Evolutionary conservation across 1,140 invertebrate genomes (phyloP), one percentile per base, ranked within the genome.

Genomic region (Steinernema khuongi): DNA sequence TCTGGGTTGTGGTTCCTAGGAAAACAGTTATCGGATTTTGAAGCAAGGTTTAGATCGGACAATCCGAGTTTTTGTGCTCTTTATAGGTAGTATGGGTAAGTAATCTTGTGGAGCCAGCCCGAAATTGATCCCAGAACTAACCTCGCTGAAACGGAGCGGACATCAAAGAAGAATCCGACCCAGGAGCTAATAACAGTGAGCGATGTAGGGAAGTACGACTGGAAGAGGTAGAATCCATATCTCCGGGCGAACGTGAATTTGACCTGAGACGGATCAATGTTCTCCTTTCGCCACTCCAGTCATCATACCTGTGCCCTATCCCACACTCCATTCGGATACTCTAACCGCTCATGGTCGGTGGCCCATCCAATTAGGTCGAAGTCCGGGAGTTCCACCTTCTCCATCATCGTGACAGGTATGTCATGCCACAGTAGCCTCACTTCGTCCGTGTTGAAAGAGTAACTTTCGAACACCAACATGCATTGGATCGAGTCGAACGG

Each of bases 81-180:
- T n/a, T n/a, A n/a, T n/a, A n/a, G n/a, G n/a, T n/a, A n/a, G n/a
- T n/a, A n/a, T n/a, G n/a, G n/a, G n/a, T n/a, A n/a, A n/a, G n/a
- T n/a, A n/a, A n/a, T n/a, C n/a, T n/a, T n/a, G n/a, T n/a, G n/a
- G n/a, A n/a, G n/a, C n/a, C n/a, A n/a, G n/a, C n/a, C n/a, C n/a
- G n/a, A n/a, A n/a, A n/a, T n/a, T 41, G n/a, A 11, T 41, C n/a
- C 36, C 36, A 41, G 36, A 41, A 41, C 36, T 43, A 66, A 80
- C 80, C 79, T 81, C 1, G 83, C 82, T 19, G 83, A 85, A 11
- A 84, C 82, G 60, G 70, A 80, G 14, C 84, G 70, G 11, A 84
- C 83, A 70, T 84, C 83, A 50, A 84, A 84, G 68, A 85, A 84
- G 71, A 84, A 84, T 50, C 83, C 83, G 43, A 84, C 83, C 83